Percentiles rank a stretch among this genome's conserved stretches.
phyloP scores from a whole-genome alignment of 2,113 vertebrate genomes.

The Zosterops lateralis region DNA sequence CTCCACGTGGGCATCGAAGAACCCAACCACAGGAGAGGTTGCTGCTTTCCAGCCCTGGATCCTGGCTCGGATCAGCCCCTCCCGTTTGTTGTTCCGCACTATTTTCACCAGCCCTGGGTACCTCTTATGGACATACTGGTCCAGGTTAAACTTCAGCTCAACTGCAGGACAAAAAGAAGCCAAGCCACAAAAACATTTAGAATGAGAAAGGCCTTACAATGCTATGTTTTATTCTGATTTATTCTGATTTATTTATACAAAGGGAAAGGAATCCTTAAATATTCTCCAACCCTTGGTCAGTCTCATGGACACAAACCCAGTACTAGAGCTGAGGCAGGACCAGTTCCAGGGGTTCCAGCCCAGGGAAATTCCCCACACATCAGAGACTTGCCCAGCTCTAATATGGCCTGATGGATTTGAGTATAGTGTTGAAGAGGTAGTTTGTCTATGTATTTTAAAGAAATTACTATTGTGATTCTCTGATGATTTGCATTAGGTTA shows the following conservation, averaged over 20 bases:
- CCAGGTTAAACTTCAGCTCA: slow-evolving; percentile 93
- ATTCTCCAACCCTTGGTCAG: neutral
- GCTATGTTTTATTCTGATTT: neutral
- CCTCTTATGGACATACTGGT: slow-evolving; percentile 91
- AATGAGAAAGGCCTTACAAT: neutral
- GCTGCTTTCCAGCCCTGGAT: slow-evolving; percentile 96
- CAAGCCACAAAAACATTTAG: neutral
- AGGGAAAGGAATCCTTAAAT: neutral
- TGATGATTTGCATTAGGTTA: neutral
- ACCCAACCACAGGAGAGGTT: slow-evolving; percentile 87
- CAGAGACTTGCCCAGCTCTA: neutral
- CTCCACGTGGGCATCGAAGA: slow-evolving; percentile 97
- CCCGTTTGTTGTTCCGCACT: slow-evolving; percentile 89
- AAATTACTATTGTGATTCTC: neutral
- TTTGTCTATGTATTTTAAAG: neutral
- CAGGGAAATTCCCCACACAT: neutral
- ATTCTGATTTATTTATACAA: neutral
- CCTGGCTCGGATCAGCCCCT: slow-evolving; percentile 94
- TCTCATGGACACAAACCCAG: neutral
- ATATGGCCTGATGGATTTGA: neutral
- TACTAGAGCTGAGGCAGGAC: accelerated
- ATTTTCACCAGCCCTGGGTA: slow-evolving; percentile 96
- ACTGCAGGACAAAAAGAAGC: slow-evolving; percentile 66
- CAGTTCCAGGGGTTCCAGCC: neutral
- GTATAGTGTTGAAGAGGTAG: neutral